Evolutionary conservation across 2,888 invertebrate species (phyloP).

Genomic region (Baronia brevicornis): DNA sequence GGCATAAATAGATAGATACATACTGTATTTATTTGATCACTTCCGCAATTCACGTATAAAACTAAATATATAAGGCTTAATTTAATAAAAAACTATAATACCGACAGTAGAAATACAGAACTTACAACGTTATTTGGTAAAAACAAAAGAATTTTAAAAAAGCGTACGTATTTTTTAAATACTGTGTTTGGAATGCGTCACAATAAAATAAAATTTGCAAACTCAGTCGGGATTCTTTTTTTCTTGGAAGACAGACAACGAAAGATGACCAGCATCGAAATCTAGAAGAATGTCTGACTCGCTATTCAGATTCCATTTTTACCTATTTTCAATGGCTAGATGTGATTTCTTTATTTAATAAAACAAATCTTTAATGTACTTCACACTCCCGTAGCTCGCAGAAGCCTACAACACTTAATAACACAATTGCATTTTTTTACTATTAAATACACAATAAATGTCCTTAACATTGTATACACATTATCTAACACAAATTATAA

Average conservation of each 20-base stretch:
- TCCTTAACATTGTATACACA: conserved; percentile 48
- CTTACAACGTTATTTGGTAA: conserved; percentile 23
- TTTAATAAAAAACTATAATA: conserved; percentile 32
- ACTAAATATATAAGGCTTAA: conserved; percentile 30
- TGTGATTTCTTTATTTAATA: conserved; percentile 27
- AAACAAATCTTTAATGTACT: conserved; percentile 56
- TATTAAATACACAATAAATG: conserved; percentile 53
- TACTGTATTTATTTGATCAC: conserved; percentile 30
- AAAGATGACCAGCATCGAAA: conserved; percentile 57
- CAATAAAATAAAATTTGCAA: conserved; percentile 36
- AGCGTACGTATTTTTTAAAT: conserved; percentile 49
- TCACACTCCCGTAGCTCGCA: conserved; percentile 49
- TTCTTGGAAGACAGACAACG: conserved; percentile 34
- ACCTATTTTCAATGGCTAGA: no score
- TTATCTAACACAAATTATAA: conserved; percentile 50
- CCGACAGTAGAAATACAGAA: conserved; percentile 33
- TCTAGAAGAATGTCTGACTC: conserved; percentile 37
- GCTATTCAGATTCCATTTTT: conserved; percentile 27
- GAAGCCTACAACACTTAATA: conserved; percentile 62
- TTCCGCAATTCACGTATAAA: conserved; percentile 32
- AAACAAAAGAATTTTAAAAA: conserved; percentile 32
- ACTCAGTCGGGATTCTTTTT: conserved; percentile 39
- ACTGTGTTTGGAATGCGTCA: conserved; percentile 69
- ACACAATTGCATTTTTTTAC: conserved; percentile 35
- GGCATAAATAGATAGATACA: conserved; percentile 18